These are phyloP conservation scores for Remorina albescens DNA, from an alignment of 2,797 vertebrate species.

Conservation along the genomic window DNA sequence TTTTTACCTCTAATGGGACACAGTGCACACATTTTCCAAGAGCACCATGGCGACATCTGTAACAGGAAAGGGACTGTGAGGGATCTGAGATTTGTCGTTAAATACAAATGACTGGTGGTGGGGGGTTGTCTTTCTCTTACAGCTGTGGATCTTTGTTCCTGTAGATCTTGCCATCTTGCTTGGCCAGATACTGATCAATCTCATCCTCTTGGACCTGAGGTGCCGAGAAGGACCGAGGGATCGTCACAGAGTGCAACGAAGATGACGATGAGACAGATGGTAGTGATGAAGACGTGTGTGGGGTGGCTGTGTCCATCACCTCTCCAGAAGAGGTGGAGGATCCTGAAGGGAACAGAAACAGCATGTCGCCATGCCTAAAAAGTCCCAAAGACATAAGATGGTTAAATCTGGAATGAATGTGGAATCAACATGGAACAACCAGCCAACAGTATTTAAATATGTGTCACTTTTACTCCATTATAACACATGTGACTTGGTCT, in stretches of 20 bases:
- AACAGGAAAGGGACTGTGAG: constrained; percentile 28
- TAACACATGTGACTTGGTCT: constrained; percentile 61
- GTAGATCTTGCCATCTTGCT: constrained; percentile 98
- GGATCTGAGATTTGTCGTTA: background rate
- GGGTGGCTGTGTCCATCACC: constrained; percentile 92
- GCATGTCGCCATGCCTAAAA: constrained; percentile 95
- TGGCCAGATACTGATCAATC: constrained; percentile 95
- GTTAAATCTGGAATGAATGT: background rate
- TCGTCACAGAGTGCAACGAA: constrained; percentile 76
- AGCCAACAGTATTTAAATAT: background rate
- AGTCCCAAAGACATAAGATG: background rate
- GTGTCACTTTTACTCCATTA: background rate
- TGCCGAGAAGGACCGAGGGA: constrained; percentile 84
- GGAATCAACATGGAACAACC: background rate
- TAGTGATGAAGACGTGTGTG: constrained; percentile 79
- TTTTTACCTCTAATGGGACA: constrained; percentile 94
- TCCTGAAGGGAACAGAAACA: constrained; percentile 92
- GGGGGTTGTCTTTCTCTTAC: constrained; percentile 79
- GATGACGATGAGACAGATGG: constrained; percentile 67
- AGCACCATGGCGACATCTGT: constrained; percentile 94
- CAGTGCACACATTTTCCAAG: constrained; percentile 98
- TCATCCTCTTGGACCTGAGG: constrained; percentile 92
- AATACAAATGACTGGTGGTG: fast-evolving
- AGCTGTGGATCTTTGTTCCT: constrained; percentile 93
- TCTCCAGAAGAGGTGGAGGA: constrained; percentile 90